phyloP scores from a whole-genome alignment of 2,888 invertebrate species.

The Netelia melanura region DNA sequence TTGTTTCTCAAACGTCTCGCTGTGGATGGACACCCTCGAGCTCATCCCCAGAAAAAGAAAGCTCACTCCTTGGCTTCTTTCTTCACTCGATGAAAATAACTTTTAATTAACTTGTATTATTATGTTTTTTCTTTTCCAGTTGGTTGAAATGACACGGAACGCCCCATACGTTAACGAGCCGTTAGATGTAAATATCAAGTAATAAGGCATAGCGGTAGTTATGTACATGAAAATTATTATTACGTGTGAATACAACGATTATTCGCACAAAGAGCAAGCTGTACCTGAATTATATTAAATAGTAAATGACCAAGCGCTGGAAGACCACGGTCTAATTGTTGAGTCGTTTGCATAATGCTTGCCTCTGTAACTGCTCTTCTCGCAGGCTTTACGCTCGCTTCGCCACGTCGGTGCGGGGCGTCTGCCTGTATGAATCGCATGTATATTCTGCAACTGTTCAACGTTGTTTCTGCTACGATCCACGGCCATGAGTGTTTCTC shows the following conservation, averaged over 20 bases:
- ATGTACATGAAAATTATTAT: conserved; percentile 56
- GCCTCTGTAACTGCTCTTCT: conserved; percentile 76
- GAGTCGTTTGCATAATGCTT: conserved; percentile 82
- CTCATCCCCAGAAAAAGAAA: conserved; percentile 12
- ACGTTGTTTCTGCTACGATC: conserved; percentile 42
- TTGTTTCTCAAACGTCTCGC: background rate
- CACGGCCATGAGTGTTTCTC: conserved; percentile 38
- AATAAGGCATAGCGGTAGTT: conserved; percentile 20
- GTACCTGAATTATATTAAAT: conserved; percentile 75
- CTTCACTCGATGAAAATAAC: too few relatives aligned
- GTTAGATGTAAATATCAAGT: conserved; percentile 19
- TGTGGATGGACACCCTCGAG: conserved; percentile 8
- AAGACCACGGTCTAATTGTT: conserved; percentile 81
- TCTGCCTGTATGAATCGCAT: conserved; percentile 59
- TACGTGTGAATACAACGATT: conserved; percentile 77
- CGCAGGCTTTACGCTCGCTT: conserved; percentile 60
- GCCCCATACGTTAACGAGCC: background rate
- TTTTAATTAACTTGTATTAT: too few relatives aligned
- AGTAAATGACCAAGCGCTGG: conserved; percentile 76
- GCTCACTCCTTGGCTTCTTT: background rate
- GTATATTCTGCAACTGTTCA: conserved; percentile 61
- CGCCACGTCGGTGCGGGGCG: conserved; percentile 63
- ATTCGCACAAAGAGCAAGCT: conserved; percentile 65
- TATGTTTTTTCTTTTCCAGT: too few relatives aligned
- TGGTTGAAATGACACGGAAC: too few relatives aligned